phyloP scores from a whole-genome alignment of 2,797 vertebrate species.

The Hylomyscus alleni region DNA sequence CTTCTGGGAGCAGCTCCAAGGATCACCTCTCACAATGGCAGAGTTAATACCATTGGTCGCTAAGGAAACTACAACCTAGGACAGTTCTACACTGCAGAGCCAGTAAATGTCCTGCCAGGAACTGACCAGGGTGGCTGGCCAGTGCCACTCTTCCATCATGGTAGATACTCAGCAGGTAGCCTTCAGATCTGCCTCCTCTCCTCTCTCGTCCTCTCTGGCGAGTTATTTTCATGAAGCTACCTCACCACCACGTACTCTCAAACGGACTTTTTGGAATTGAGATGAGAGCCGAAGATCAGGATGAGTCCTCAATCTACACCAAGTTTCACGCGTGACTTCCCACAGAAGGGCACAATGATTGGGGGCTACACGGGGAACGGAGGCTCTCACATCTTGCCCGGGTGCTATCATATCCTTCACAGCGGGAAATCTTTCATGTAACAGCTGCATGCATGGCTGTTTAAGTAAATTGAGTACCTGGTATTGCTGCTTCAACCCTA shows the following conservation, averaged over 20 bases:
- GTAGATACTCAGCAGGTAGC: too few relatives aligned
- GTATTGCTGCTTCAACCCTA: too few relatives aligned
- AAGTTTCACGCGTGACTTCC: neutral
- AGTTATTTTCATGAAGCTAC: neutral
- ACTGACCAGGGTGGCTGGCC: neutral
- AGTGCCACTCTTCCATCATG: rapidly evolving
- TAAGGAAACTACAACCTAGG: neutral
- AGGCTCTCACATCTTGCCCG: neutral
- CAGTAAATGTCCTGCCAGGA: neutral
- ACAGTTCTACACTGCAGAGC: neutral
- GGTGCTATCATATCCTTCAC: neutral
- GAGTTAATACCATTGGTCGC: neutral
- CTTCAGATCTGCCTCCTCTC: neutral
- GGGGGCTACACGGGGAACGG: too few relatives aligned
- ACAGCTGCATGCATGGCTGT: neutral
- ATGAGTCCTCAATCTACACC: neutral
- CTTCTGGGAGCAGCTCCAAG: neutral
- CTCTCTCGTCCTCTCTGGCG: neutral
- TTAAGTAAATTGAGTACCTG: neutral
- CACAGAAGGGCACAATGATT: neutral
- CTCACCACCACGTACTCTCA: neutral
- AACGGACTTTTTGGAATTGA: neutral
- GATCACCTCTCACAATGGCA: neutral
- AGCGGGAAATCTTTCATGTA: neutral
- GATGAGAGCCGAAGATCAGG: neutral